Conservation (phyloP, 2,113 vertebrate species). For the Nothobranchius kuhntae region DNA sequence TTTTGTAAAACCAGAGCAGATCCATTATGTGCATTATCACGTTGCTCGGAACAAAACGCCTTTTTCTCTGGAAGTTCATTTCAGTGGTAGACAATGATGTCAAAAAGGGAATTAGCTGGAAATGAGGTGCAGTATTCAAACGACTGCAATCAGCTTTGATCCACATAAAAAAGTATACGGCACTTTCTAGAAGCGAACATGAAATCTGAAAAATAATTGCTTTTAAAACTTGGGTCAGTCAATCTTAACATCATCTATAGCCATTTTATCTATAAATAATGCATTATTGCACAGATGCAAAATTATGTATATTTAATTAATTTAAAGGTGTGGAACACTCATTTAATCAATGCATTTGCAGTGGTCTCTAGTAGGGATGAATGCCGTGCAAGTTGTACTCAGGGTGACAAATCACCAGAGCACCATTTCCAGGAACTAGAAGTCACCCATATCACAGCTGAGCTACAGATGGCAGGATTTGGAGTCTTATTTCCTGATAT, state of each 20-base stretch:
- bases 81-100: constrained; percentile 29
- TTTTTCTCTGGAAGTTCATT: constrained; percentile 31
- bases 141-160: constrained; percentile 14
- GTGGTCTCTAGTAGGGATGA: too few relatives aligned
- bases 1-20: constrained; percentile 12
- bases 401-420: too few relatives aligned
- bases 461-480: too few relatives aligned
- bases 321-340: too few relatives aligned
- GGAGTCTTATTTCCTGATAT: too few relatives aligned
- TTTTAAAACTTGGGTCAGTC: background rate
- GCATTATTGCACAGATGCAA: too few relatives aligned
- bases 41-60: constrained; percentile 23
- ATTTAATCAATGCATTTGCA: too few relatives aligned
- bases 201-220: constrained; percentile 11
- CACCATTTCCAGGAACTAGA: too few relatives aligned
- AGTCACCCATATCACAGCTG: too few relatives aligned
- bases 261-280: background rate
- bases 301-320: too few relatives aligned
- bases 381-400: too few relatives aligned
- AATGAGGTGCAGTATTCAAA: constrained; percentile 37
- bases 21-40: constrained; percentile 13
- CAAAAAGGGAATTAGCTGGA: constrained; percentile 39
- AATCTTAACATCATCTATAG: background rate
- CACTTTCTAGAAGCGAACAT: constrained; percentile 30
- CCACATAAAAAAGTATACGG: constrained; percentile 29